A percentile compares a stretch with the other conserved stretches of the same genome.
Conservation (phyloP, 2,797 vertebrate species). For the Gymnodraco acuticeps region DNA sequence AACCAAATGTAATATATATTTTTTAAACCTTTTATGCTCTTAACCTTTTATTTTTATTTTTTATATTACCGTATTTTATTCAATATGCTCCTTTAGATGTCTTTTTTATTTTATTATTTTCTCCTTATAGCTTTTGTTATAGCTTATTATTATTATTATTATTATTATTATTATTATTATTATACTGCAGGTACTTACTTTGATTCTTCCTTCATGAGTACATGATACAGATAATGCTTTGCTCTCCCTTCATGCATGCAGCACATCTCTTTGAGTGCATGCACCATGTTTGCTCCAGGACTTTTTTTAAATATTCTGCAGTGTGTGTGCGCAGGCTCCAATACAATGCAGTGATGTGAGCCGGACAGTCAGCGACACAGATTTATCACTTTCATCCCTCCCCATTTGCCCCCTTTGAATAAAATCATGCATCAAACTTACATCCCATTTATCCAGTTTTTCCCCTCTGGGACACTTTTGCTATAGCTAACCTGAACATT, state of each 20-base stretch:
- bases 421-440: constrained; percentile 45
- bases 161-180: background rate
- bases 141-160: background rate
- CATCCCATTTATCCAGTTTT: constrained; percentile 32
- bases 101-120: no score
- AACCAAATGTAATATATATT: no score
- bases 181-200: constrained; percentile 1
- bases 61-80: no score
- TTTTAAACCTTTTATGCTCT: no score
- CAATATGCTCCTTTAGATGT: no score
- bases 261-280: constrained; percentile 82
- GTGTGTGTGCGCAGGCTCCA: constrained; percentile 87
- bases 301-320: constrained; percentile 42
- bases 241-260: constrained; percentile 73
- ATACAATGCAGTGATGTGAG: constrained; percentile 86
- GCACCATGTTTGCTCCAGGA: constrained; percentile 84
- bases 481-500: constrained; percentile 16
- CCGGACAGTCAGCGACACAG: constrained; percentile 85
- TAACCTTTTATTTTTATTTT: no score
- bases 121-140: no score
- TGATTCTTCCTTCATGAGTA: constrained; percentile 26
- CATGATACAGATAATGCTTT: constrained; percentile 21
- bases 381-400: constrained; percentile 40
- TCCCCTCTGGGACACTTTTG: constrained; percentile 14
- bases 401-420: constrained; percentile 48